Evolutionary conservation across 2,113 vertebrate genomes (phyloP).

Genomic region (Candoia aspera): DNA sequence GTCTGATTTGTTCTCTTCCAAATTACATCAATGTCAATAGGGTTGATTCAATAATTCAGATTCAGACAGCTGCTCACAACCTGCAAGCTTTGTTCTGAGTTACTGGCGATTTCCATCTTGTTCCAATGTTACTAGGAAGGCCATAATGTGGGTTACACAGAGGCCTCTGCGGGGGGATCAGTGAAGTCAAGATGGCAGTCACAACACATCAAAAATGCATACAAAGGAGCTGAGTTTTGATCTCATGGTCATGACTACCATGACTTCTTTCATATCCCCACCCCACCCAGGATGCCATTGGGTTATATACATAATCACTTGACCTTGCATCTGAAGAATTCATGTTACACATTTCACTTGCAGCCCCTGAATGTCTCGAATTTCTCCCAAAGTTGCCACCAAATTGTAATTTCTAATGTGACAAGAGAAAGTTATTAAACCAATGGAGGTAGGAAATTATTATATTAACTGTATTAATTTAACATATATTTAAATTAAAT

Average conservation of each 20-base stretch:
- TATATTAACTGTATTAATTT: neutral
- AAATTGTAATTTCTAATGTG: neutral
- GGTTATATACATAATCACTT: neutral
- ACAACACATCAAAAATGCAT: neutral
- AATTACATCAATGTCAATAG: neutral
- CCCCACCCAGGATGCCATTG: neutral
- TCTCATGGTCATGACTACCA: neutral
- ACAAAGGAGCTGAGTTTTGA: neutral
- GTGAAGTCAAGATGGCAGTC: neutral
- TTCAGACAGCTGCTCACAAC: neutral
- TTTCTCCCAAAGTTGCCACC: neutral
- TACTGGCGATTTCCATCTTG: neutral
- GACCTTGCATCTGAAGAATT: neutral
- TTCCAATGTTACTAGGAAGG: neutral
- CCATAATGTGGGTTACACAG: neutral
- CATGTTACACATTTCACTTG: neutral
- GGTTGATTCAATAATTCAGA: neutral
- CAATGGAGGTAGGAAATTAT: neutral
- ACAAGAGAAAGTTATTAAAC: neutral
- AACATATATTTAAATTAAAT: neutral
- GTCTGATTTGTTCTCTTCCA: neutral
- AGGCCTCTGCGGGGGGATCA: neutral
- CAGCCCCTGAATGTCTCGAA: neutral
- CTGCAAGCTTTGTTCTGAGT: neutral
- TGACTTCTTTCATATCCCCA: neutral